Conservation (phyloP, 2,113 vertebrate species). For the Pollachius pollachius region DNA sequence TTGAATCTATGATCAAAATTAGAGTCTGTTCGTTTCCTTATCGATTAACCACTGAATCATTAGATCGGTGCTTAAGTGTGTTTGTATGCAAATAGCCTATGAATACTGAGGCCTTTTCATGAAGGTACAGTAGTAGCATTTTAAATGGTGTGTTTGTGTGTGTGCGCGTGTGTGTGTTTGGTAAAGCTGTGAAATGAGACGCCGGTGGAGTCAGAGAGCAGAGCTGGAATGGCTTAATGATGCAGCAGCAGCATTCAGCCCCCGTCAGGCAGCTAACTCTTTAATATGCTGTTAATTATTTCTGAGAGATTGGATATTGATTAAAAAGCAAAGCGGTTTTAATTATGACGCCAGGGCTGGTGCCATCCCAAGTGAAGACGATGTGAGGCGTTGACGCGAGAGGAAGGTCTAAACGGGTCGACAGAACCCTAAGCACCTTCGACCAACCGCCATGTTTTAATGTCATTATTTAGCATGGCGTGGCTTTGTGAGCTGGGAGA, state of each 20-base stretch:
- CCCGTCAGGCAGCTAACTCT: conserved; percentile 69
- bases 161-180: conserved; percentile 8
- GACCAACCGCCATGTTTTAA: not conserved
- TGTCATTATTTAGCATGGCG: too few species aligned
- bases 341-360: conserved; percentile 65
- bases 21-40: too few species aligned
- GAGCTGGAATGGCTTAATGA: conserved; percentile 68
- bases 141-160: conserved; percentile 20
- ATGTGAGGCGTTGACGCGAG: conserved; percentile 50
- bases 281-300: conserved; percentile 79
- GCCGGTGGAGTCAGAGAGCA: conserved; percentile 66
- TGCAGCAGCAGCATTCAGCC: conserved; percentile 61
- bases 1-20: too few species aligned
- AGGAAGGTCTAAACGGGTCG: conserved; percentile 43
- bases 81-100: not conserved
- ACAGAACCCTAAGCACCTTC: conserved; percentile 32
- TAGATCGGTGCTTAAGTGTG: too few species aligned
- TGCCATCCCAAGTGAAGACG: conserved; percentile 54
- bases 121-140: not conserved
- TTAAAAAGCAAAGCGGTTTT: conserved; percentile 74
- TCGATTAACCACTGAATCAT: too few species aligned
- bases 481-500: conserved; percentile 20
- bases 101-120: not conserved
- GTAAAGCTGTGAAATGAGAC: conserved; percentile 39
- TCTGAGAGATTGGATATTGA: conserved; percentile 78